Conservation (phyloP, 2,113 vertebrate species). For the Clupea harengus region DNA sequence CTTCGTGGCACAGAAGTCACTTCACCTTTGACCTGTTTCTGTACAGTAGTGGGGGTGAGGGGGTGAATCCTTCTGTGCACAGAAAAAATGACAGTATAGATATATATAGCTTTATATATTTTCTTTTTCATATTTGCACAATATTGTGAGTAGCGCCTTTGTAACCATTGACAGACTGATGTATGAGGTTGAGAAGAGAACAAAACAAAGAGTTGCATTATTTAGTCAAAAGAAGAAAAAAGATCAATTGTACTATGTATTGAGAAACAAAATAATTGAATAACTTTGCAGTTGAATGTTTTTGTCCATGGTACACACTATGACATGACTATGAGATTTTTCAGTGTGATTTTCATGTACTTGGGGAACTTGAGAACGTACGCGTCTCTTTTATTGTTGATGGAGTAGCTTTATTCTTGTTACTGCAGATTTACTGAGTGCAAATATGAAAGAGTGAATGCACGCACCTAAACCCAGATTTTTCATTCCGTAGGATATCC, state of each 20-base stretch:
- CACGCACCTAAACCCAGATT: constrained; percentile 31
- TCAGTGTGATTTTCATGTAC: constrained; percentile 53
- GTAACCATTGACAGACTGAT: constrained; percentile 31
- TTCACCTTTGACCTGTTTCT: not conserved
- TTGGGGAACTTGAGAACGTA: constrained; percentile 50
- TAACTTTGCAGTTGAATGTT: constrained; percentile 61
- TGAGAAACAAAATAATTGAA: constrained; percentile 38
- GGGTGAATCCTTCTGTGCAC: not conserved
- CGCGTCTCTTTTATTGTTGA: constrained; percentile 55
- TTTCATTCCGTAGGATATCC: not conserved
- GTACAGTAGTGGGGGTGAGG: not conserved
- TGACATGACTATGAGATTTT: constrained; percentile 57
- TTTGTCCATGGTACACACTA: constrained; percentile 51
- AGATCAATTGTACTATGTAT: constrained; percentile 44
- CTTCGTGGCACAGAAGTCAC: not conserved
- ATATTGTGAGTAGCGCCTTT: constrained; percentile 45
- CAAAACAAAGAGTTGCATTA: constrained; percentile 20
- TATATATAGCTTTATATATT: constrained; percentile 30
- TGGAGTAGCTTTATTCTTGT: constrained; percentile 44
- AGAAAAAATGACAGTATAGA: not conserved
- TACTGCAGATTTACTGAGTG: constrained; percentile 31
- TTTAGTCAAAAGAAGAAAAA: constrained; percentile 21
- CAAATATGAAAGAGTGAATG: constrained; percentile 25
- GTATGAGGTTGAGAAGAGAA: constrained; percentile 13
- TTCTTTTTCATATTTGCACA: constrained; percentile 54